These are phyloP conservation scores for Cecropterus lyciades DNA, from an alignment of 1,140 invertebrate genomes.

Conservation along the genomic window DNA sequence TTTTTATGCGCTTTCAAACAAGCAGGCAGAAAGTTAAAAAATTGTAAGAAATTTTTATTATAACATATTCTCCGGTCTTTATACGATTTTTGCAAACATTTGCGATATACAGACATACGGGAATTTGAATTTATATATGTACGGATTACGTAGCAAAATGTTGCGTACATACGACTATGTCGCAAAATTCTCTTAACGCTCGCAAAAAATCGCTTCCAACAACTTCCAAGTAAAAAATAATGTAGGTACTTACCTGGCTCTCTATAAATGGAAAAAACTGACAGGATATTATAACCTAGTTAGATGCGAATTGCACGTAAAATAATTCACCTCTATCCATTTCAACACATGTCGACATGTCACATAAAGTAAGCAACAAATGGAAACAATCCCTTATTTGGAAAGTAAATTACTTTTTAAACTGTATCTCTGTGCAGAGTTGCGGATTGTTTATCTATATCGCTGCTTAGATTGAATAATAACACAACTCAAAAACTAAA, in stretches of 20 bases:
- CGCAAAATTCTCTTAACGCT: not conserved
- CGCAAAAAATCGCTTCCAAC: conserved; percentile 6
- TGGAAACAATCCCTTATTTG: not conserved
- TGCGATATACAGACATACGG: too few species aligned
- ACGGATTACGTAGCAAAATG: not conserved
- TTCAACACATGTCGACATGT: not conserved
- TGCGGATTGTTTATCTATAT: too few species aligned
- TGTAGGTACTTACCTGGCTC: not conserved
- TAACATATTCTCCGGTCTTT: too few species aligned
- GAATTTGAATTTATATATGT: too few species aligned
- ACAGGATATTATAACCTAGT: conserved; percentile 17
- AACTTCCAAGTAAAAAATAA: conserved; percentile 4
- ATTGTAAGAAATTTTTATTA: too few species aligned
- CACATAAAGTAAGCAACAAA: not conserved
- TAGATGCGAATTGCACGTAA: not conserved
- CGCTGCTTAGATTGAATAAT: too few species aligned
- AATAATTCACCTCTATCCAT: conserved; percentile 3
- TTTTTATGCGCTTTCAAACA: too few species aligned
- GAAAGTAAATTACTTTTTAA: not conserved
- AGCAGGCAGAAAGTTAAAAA: too few species aligned
- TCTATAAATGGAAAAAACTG: conserved; percentile 8
- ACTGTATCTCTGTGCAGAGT: not conserved
- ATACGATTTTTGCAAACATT: too few species aligned
- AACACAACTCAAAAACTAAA: too few species aligned
- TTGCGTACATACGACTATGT: not conserved